Evolutionary conservation across 2,113 vertebrate species (phyloP).

Genomic region (Neogale vison): DNA sequence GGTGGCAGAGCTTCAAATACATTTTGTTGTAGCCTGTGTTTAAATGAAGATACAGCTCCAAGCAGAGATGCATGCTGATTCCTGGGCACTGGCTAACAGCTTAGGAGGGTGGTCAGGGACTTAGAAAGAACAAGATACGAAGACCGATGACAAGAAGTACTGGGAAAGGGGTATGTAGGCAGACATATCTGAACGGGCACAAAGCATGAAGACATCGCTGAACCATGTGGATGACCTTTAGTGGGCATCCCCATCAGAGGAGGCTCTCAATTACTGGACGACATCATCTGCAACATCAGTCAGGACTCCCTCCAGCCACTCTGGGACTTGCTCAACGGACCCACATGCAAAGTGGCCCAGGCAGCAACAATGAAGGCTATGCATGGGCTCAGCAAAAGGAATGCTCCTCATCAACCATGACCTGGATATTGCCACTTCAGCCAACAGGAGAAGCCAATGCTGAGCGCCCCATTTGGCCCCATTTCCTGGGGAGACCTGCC

Average conservation of each 20-base stretch:
- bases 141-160: background rate
- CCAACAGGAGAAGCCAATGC: background rate
- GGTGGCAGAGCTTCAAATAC: background rate
- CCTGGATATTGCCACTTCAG: background rate
- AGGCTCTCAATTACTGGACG: background rate
- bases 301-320: background rate
- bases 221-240: too few species aligned
- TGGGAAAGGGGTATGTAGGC: background rate
- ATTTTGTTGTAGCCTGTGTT: background rate
- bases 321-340: background rate
- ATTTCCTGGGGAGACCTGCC: background rate
- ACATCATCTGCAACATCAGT: background rate
- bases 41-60: background rate
- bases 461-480: fast-evolving
- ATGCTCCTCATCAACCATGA: background rate
- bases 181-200: background rate
- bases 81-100: background rate
- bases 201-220: background rate
- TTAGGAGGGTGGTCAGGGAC: background rate
- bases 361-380: background rate
- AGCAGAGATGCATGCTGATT: background rate
- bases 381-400: background rate
- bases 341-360: background rate
- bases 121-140: background rate
- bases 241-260: background rate